Conservation (phyloP, 2,797 vertebrate genomes). For the Schizothorax lantsangensis region DNA sequence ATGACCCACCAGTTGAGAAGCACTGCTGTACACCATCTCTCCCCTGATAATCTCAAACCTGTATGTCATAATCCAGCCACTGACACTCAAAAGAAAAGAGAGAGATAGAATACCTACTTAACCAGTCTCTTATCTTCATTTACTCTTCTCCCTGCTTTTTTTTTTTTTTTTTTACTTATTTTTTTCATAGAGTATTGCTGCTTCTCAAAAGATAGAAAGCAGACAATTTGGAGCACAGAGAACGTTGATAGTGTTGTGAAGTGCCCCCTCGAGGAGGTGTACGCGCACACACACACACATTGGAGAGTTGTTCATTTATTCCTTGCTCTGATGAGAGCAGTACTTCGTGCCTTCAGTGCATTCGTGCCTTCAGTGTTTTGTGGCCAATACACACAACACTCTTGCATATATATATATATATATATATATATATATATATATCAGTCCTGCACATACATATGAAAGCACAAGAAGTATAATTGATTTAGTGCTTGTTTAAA, state of each 20-base stretch:
- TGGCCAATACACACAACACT: not conserved
- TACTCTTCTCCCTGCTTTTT: not conserved
- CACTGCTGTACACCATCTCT: not conserved
- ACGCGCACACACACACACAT: slow-evolving; percentile 35
- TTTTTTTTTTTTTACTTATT: not conserved
- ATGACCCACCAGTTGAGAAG: not conserved
- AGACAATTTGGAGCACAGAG: slow-evolving; percentile 47
- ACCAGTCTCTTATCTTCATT: slow-evolving; percentile 41
- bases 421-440: too few species aligned
- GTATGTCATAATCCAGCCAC: slow-evolving; percentile 36
- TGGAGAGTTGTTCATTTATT: slow-evolving; percentile 46
- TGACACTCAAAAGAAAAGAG: slow-evolving; percentile 10
- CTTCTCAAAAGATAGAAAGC: slow-evolving; percentile 45
- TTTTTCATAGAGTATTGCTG: slow-evolving; percentile 25
- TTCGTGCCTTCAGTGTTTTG: slow-evolving; percentile 36
- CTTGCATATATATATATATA: not conserved
- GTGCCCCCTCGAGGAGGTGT: slow-evolving; percentile 49
- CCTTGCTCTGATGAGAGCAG: slow-evolving; percentile 40
- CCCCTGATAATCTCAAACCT: slow-evolving; percentile 30
- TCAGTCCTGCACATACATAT: slow-evolving; percentile 13
- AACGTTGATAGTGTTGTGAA: slow-evolving; percentile 53
- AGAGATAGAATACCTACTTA: slow-evolving; percentile 34
- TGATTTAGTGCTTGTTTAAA: slow-evolving; percentile 39
- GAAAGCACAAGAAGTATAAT: slow-evolving; percentile 22
- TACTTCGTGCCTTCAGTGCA: slow-evolving; percentile 22